Evolutionary conservation across 2,797 vertebrate genomes (phyloP), one percentile per base, ranked within the genome.

Genomic region (Hyperoplus immaculatus): DNA sequence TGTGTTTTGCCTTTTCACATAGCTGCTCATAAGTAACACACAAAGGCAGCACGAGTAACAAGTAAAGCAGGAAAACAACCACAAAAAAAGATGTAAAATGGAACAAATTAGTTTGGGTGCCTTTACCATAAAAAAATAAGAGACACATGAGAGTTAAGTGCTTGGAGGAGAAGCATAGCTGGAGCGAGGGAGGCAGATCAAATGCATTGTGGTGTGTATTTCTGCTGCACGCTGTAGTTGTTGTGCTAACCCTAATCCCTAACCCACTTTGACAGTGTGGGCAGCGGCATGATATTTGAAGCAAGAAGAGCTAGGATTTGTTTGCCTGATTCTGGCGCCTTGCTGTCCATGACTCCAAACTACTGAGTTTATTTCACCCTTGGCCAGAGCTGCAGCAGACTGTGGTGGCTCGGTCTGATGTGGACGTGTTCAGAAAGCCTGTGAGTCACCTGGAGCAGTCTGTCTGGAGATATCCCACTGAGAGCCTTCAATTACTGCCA

Each of bases 391-490:
- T 68, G 38, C 67, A 68, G 64, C 51, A 58, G 66, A 51, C 56
- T 38, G 41, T 53, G 65, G n/a, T 14, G 14, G 14, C 21, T 72
- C 47, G 0, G 18, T 21, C 41, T 64, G 36, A 59, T 14, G 67
- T 36, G 54, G 50, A 38, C 12, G 39, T 43, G n/a, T 56, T 67
- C 61, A 58, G 21, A 47, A 67, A 68, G 29, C 13, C 67, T 5
- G 54, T 64, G 66, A 77, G 12, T 76, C 69, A 78, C 60, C 69
- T 74, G 51, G 43, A 63, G 70, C 42, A 69, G 39, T 45, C 21
- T 29, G 58, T 39, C 59, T 73, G 18, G 0, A 3, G 8, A 29
- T 21, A n/a, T 29, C 29, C 18, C 0, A 15, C 45, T 8, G 38
- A 29, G 46, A 61, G 64, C 18, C 36, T 72, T 51, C 57, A 36